Conservation (phyloP, 1,140 invertebrate genomes). For the Orius insidiosus region DNA sequence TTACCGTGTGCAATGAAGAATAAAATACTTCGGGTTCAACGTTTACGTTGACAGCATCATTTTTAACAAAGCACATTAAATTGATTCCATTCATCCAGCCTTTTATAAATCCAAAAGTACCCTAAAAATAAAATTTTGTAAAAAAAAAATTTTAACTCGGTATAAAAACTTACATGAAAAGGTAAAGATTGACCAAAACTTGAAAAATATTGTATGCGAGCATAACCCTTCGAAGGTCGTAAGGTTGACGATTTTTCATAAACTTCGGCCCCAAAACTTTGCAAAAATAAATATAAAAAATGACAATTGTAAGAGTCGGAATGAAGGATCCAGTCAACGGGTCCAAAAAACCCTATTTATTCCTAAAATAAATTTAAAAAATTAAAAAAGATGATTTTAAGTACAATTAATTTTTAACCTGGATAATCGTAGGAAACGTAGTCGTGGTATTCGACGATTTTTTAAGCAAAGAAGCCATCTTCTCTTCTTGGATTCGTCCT, state of each 20-base stretch:
- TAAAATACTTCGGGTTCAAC: no score
- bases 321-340: slow-evolving; percentile 39
- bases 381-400: no score
- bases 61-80: neutral
- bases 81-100: neutral
- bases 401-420: no score
- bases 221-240: slow-evolving; percentile 30
- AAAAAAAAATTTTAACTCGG: no score
- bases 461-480: no score
- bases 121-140: neutral
- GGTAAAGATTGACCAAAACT: slow-evolving; percentile 27
- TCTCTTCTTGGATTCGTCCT: no score
- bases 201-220: slow-evolving; percentile 36
- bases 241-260: slow-evolving; percentile 33
- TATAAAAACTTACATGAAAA: slow-evolving; percentile 15
- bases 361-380: no score
- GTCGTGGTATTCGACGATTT: no score
- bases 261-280: slow-evolving; percentile 51
- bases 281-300: slow-evolving; percentile 48
- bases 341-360: no score
- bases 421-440: no score
- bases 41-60: no score
- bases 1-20: no score
- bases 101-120: neutral
- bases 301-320: slow-evolving; percentile 34